Evolutionary conservation across 2,888 invertebrate species (phyloP).

Genomic region (Gonocerus acuteangulatus): DNA sequence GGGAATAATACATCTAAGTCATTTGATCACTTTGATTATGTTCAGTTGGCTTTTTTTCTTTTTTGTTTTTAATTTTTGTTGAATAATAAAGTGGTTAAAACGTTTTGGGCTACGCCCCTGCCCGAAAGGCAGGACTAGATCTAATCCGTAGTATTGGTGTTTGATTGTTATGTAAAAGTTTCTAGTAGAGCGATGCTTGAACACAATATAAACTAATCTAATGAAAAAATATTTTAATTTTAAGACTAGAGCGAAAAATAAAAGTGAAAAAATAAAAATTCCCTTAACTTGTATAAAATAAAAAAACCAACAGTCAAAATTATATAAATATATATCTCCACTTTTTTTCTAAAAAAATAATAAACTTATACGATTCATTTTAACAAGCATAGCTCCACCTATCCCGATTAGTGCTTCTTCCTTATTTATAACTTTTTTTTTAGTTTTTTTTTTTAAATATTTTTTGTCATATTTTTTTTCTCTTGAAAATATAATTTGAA

Average conservation of each 20-base stretch:
- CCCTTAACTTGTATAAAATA: conserved; percentile 10
- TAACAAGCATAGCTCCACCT: conserved; percentile 30
- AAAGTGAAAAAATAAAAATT: conserved; percentile 20
- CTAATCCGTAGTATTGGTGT: conserved; percentile 32
- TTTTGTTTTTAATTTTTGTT: conserved; percentile 9
- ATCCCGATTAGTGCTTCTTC: conserved; percentile 19
- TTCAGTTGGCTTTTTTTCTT: conserved; percentile 30
- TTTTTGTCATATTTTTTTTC: no score
- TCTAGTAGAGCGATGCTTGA: conserved; percentile 28
- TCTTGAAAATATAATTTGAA: conserved; percentile 1
- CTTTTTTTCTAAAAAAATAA: neutral
- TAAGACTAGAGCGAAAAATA: conserved; percentile 29
- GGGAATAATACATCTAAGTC: conserved; percentile 32
- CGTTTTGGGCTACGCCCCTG: conserved; percentile 2
- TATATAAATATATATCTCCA: conserved; percentile 13
- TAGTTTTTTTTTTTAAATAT: neutral
- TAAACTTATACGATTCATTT: conserved; percentile 5
- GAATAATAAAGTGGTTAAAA: neutral
- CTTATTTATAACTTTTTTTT: neutral
- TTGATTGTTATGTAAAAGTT: conserved; percentile 29
- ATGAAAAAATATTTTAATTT: conserved; percentile 28
- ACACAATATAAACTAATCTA: conserved; percentile 27
- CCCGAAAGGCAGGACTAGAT: conserved; percentile 13
- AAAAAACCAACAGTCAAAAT: conserved; percentile 13
- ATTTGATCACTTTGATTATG: conserved; percentile 33